These are phyloP conservation scores for Teleopsis dalmanni DNA, from an alignment of 1,140 invertebrate species.

Conservation along the genomic window DNA sequence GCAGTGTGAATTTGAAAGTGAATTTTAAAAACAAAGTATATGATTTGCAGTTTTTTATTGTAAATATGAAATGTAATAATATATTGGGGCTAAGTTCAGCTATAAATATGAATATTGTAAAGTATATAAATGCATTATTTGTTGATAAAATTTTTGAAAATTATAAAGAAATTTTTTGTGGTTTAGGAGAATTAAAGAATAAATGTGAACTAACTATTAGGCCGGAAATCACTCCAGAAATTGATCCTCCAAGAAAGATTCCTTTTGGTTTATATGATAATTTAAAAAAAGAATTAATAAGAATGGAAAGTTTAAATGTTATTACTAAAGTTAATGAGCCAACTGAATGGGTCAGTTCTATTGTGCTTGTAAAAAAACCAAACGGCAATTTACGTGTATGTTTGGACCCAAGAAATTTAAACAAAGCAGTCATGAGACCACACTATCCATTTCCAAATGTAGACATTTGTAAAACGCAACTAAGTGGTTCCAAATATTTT, in stretches of 20 bases:
- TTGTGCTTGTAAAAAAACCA: conserved; percentile 37
- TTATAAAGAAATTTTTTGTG: no score
- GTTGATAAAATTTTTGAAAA: no score
- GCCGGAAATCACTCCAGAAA: conserved; percentile 20
- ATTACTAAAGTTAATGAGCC: conserved; percentile 28
- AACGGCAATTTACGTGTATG: conserved; percentile 44
- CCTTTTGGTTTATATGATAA: conserved; percentile 30
- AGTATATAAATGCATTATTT: no score
- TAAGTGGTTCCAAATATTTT: conserved; percentile 37
- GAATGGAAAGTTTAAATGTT: conserved; percentile 27
- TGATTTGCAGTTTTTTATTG: no score
- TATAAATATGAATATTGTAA: no score
- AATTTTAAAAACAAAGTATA: no score
- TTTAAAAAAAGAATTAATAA: conserved; percentile 30
- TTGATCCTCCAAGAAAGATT: conserved; percentile 30
- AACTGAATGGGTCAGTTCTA: conserved; percentile 43
- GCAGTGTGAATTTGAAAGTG: no score
- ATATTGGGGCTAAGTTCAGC: no score
- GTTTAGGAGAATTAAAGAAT: conserved; percentile 10
- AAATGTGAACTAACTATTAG: conserved; percentile 15
- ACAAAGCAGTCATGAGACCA: no score
- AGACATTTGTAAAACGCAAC: no score
- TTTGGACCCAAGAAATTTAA: conserved; percentile 46
- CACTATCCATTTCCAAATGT: conserved; percentile 41
- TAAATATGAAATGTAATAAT: no score